Evolutionary conservation across 2,797 vertebrate species (phyloP), one percentile per base, ranked within the genome.

Genomic region (Borostomias antarcticus): DNA sequence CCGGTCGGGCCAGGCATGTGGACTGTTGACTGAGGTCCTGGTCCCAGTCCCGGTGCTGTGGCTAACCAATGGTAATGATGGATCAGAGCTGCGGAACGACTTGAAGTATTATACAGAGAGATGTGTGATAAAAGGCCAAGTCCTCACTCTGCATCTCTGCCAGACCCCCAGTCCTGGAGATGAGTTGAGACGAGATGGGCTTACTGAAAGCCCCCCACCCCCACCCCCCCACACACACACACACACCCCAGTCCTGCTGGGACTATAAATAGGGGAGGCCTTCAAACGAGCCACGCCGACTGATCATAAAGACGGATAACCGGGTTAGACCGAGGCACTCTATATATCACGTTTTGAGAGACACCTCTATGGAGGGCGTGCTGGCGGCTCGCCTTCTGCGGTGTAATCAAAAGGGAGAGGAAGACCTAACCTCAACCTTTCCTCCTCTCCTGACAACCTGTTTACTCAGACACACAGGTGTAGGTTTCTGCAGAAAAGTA

Each of bases 221-320:
- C n/a, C n/a, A n/a, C 62, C 63, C 45, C n/a, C n/a, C 15, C 37
- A 3, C 37, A 15, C 30, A 30, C 2, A 13, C 21, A 25, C 50
- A 11, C 51, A 29, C 15, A 23, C 68, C n/a, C 53, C 61, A 68
- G 74, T 51, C 57, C 70, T 66, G 58, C 58, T 48, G 48, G 64
- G 76, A 71, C 77, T 86, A 83, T 82, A 87, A 89, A 86, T 81
- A 83, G 82, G n/a, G n/a, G n/a, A n/a, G n/a, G n/a, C n/a, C n/a
- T n/a, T n/a, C n/a, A n/a, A n/a, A n/a, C n/a, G n/a, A n/a, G n/a
- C n/a, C n/a, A n/a, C n/a, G n/a, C n/a, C n/a, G n/a, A n/a, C n/a
- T n/a, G n/a, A n/a, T n/a, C n/a, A n/a, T n/a, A n/a, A n/a, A n/a
- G n/a, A n/a, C n/a, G n/a, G n/a, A n/a, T n/a, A n/a, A n/a, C n/a